Evolutionary conservation across 2,888 invertebrate genomes (phyloP), one percentile per base, ranked within the genome.

Genomic region (Drosophila peninsularis): DNA sequence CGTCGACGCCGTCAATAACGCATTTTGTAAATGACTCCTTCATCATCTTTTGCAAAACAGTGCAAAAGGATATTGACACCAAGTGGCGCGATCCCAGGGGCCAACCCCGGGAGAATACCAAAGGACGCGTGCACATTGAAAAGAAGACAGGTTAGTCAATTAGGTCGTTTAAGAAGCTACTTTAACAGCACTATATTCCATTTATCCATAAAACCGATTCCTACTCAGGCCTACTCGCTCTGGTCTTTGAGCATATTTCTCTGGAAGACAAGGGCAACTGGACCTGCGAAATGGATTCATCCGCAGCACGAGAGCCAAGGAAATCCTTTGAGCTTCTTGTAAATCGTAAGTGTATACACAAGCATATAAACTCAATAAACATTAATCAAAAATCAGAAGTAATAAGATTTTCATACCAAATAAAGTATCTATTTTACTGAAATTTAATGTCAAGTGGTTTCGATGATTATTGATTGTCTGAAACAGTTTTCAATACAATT

Each of bases 201-300:
- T 27, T 3, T 52, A 27, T 63, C 30, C n/a, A 45, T 11, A 19
- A 9, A n/a, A 17, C 2, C 10, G 45, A 27, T 32, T 36, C n/a
- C 24, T 47, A 37, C 17, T n/a, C 62, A 90, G 93, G 91, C 49
- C 89, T 91, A 45, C 79, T 91, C 71, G 93, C 93, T 7, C 86
- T 94, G 53, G 92, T 94, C 49, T 93, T 94, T 69, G 93, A 93
- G 78, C 93, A 91, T 79, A 93, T 93, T 78, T 88, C 90, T 64
- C 75, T 90, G 75, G 89, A 91, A 63, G 94, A 94, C 80, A 91
- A 91, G 75, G 94, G 94, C 41, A 92, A 91, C 61, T 94, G 94
- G 92, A 92, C 92, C 21, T 94, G 94, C 84, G 91, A 91, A 56
- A 91, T 92, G 36, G 39, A 87, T 85, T 42, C 91, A 21, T 82